Evolutionary conservation across 2,797 vertebrate species (phyloP).

Genomic region (Dallia pectoralis): DNA sequence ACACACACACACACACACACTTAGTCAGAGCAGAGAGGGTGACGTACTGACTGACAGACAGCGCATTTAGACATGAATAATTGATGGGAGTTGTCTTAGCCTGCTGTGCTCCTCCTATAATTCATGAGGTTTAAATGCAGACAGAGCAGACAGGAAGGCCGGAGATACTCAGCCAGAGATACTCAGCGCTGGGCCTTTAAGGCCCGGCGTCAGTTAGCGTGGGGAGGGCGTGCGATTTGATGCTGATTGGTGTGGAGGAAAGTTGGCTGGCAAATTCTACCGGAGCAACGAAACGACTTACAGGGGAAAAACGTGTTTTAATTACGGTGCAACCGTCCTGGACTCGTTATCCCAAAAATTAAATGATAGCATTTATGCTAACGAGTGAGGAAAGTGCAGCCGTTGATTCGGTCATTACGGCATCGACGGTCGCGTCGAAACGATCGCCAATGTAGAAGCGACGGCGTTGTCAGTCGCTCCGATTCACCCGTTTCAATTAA

Average conservation of each 20-base stretch:
- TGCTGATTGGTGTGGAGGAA: not conserved
- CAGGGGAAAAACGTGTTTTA: no score
- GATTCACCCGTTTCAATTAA: not conserved
- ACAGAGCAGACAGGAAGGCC: constrained; percentile 37
- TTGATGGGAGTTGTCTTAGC: constrained; percentile 66
- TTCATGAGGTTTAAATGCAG: constrained; percentile 67
- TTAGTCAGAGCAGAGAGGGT: not conserved
- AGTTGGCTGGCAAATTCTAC: not conserved
- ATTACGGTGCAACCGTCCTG: not conserved
- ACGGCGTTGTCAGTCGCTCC: not conserved
- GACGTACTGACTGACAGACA: constrained; percentile 47
- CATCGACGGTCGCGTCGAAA: not conserved
- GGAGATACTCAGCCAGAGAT: constrained; percentile 40
- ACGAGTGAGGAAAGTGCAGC: not conserved
- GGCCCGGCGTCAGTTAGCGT: constrained; percentile 8
- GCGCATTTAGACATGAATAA: constrained; percentile 70
- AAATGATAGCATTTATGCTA: not conserved
- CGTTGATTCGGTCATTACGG: not conserved
- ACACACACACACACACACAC: not conserved
- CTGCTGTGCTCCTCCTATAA: constrained; percentile 59
- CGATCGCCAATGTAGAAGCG: not conserved
- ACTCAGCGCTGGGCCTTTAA: constrained; percentile 25
- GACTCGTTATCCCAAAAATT: not conserved
- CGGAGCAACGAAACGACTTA: no score
- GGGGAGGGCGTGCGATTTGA: constrained; percentile 8